Percentiles rank a stretch among this genome's conserved stretches.
phyloP scores from a whole-genome alignment of 1,140 invertebrate species.

The Drosophila nasuta region DNA sequence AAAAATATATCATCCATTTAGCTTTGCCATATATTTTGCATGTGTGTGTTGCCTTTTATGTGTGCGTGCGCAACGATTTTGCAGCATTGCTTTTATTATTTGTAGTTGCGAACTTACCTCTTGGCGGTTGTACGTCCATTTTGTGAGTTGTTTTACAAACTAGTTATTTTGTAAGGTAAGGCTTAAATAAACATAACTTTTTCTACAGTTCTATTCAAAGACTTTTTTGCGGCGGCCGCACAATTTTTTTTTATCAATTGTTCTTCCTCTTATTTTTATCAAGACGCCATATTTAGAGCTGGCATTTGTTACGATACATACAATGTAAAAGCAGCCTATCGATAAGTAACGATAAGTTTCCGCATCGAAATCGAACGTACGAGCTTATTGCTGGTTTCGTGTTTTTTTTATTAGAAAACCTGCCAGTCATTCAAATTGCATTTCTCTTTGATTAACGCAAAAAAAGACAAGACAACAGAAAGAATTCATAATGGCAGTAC shows the following conservation, averaged over 20 bases:
- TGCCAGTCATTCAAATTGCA: constrained; percentile 40
- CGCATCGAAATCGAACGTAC: constrained; percentile 8
- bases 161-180: constrained; percentile 41
- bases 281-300: constrained; percentile 54
- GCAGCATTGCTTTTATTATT: neutral
- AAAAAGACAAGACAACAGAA: too few species aligned
- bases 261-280: constrained; percentile 38
- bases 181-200: constrained; percentile 56
- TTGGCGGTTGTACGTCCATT: constrained; percentile 71
- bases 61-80: constrained; percentile 11
- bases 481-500: constrained; percentile 76
- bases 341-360: constrained; percentile 5
- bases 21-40: constrained; percentile 3
- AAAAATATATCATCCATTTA: constrained; percentile 37
- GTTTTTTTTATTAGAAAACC: constrained; percentile 18
- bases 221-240: constrained; percentile 43
- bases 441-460: constrained; percentile 16
- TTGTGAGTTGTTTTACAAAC: constrained; percentile 44
- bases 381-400: neutral
- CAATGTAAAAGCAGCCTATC: neutral
- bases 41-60: constrained; percentile 11
- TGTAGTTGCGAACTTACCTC: constrained; percentile 40
- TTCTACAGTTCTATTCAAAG: constrained; percentile 35
- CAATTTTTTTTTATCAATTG: constrained; percentile 40
- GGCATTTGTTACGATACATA: neutral